Percentiles rank a stretch among this genome's conserved stretches.
phyloP scores from a whole-genome alignment of 2,797 vertebrate species.

The Alcedo quadribrachys region DNA sequence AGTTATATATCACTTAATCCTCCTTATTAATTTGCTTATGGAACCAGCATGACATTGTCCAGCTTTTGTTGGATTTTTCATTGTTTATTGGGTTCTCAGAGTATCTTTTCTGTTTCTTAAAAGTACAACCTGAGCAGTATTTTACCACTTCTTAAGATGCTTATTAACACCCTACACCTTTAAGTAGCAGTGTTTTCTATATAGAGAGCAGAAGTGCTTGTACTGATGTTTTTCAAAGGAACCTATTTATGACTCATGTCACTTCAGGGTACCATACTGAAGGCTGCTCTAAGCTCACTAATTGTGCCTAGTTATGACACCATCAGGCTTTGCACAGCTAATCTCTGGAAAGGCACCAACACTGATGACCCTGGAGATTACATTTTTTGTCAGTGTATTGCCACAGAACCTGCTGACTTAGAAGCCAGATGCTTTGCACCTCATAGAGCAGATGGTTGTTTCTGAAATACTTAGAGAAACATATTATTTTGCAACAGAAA shows the following conservation, averaged over 20 bases:
- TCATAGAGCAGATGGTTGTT: neutral
- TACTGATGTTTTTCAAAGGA: conserved; percentile 6
- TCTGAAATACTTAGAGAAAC: conserved; percentile 1
- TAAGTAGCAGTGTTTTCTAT: neutral
- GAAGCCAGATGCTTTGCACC: neutral
- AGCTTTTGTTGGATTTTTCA: neutral
- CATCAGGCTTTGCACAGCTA: neutral
- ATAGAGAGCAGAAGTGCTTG: neutral
- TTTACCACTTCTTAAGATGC: neutral
- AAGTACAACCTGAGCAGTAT: neutral
- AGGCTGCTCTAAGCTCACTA: neutral
- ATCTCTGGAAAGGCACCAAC: neutral
- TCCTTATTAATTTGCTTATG: neutral
- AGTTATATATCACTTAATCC: neutral
- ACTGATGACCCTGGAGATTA: neutral
- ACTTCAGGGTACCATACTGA: neutral
- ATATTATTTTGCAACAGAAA: neutral
- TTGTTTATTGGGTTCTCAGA: neutral
- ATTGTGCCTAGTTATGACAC: conserved; percentile 7
- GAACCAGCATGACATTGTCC: neutral
- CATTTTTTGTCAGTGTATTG: conserved; percentile 2
- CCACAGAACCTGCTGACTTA: neutral
- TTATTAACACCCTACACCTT: neutral
- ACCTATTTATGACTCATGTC: conserved; percentile 7
- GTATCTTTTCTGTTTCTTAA: neutral